Percentiles rank a stretch among this genome's conserved stretches.
These are phyloP conservation scores for Dryoscopus gambensis DNA, from an alignment of 2,113 vertebrate genomes.

Conservation along the genomic window DNA sequence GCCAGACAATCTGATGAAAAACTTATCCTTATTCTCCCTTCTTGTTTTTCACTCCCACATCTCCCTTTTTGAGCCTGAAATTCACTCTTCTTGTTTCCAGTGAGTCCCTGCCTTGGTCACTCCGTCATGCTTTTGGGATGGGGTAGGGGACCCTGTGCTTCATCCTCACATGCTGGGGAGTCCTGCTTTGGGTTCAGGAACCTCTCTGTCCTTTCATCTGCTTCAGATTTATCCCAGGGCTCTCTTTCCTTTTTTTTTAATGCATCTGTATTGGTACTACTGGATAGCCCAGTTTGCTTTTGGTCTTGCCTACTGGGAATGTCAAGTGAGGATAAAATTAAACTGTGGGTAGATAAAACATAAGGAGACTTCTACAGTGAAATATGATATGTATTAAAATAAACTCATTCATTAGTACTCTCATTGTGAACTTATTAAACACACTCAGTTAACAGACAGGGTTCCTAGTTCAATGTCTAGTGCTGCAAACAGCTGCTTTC, in stretches of 20 bases:
- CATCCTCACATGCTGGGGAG: not conserved
- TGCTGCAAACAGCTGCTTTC: constrained; percentile 40
- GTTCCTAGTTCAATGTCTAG: constrained; percentile 25
- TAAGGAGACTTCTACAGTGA: constrained; percentile 36
- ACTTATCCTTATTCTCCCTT: not conserved
- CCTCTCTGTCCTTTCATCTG: not conserved
- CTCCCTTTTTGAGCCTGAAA: not conserved
- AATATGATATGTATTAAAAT: constrained; percentile 63
- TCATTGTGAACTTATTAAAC: constrained; percentile 53
- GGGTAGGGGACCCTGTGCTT: not conserved
- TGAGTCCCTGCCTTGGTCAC: not conserved
- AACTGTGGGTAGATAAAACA: constrained; percentile 14
- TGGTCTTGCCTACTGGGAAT: constrained; percentile 17
- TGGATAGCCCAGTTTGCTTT: not conserved
- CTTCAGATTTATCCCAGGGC: not conserved
- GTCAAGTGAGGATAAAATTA: constrained; percentile 49
- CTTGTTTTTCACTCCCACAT: not conserved
- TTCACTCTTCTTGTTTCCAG: not conserved
- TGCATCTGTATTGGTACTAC: not conserved
- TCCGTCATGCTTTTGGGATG: fast-evolving
- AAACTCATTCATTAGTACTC: constrained; percentile 61
- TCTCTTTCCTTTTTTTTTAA: not conserved
- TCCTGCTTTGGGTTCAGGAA: not conserved
- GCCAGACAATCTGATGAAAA: not conserved
- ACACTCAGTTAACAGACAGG: constrained; percentile 42